Evolutionary conservation across 2,113 vertebrate species (phyloP), one percentile per base, ranked within the genome.

Genomic region (Turnix velox): DNA sequence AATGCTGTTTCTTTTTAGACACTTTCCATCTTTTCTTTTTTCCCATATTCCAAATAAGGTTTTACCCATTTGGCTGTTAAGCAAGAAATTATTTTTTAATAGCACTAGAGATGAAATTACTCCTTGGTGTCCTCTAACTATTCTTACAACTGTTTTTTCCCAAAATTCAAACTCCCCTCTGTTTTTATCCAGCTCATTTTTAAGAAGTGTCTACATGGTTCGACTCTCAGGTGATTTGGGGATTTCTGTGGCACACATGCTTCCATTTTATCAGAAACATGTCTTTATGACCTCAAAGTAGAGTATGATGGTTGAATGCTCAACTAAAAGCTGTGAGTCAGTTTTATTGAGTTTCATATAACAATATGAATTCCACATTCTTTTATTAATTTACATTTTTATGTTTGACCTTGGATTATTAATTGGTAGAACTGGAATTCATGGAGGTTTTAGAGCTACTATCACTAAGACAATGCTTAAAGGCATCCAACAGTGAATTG

Each of bases 361-460:
- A 66, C 25, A 78, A 65, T 6, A 24, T 28, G 27, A 31, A 88
- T 40, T 79, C 75, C n/a, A 85, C 27, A 85, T 15, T 52, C 51
- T 57, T 65, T 83, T 95, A 84, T 52, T 95, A n/a, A 69, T 79
- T 83, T 80, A 37, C 30, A 80, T 54, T 86, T 90, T 31, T 59
- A 48, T 22, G 33, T 55, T 49, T 71, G 30, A 82, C 57, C 51
- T 82, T 35, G 65, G 54, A 61, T 85, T 68, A 67, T 18, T 4
- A 92, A 37, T 8, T 8, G 9, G 27, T 62, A 92, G 61, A 48
- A 45, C 27, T 74, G 39, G 49, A 55, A 93, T 71, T 94, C 87
- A 84, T n/a, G 77, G 69, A 46, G 45, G 55, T 83, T 37, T 72
- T 77, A 35, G 42, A 63, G 19, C 62, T 45, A 67, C 78, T 35